Evolutionary conservation across 2,113 vertebrate species (phyloP).

Genomic region (Amphiprion percula): DNA sequence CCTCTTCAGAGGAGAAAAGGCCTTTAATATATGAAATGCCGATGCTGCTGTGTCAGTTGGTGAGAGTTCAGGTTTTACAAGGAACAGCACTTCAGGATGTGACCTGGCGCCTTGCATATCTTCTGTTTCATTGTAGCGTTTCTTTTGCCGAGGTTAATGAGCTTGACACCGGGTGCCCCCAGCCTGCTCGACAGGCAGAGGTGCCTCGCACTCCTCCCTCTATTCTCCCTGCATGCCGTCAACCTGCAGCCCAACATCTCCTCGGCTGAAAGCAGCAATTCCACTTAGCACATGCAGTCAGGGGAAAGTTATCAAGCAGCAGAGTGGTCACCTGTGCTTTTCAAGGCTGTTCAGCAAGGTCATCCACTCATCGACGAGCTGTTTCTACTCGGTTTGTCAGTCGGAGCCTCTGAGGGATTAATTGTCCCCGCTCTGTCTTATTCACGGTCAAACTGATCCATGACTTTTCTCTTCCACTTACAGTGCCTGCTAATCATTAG

Average conservation of each 20-base stretch:
- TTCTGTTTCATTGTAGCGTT: constrained; percentile 72
- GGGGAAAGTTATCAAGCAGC: constrained; percentile 85
- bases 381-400: constrained; percentile 88
- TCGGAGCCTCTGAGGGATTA: constrained; percentile 89
- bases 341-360: constrained; percentile 90
- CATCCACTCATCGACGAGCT: constrained; percentile 85
- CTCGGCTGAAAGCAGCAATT: constrained; percentile 63
- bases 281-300: constrained; percentile 65
- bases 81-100: constrained; percentile 74
- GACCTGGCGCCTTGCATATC: constrained; percentile 69
- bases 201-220: constrained; percentile 59
- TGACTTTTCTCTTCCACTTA: constrained; percentile 86
- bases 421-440: constrained; percentile 89
- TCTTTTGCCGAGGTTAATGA: constrained; percentile 79
- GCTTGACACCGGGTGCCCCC: constrained; percentile 73
- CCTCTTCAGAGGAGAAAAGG: constrained; percentile 58
- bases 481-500: constrained; percentile 87
- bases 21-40: constrained; percentile 73
- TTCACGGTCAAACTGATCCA: constrained; percentile 89
- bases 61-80: constrained; percentile 73
- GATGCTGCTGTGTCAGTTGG: constrained; percentile 69
- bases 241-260: constrained; percentile 46
- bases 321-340: constrained; percentile 87
- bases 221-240: constrained; percentile 61
- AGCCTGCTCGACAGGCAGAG: constrained; percentile 60